A percentile compares a stretch with the other conserved stretches of the same genome.
Conservation (phyloP, 2,113 vertebrate species). For the Prolemur simus region DNA sequence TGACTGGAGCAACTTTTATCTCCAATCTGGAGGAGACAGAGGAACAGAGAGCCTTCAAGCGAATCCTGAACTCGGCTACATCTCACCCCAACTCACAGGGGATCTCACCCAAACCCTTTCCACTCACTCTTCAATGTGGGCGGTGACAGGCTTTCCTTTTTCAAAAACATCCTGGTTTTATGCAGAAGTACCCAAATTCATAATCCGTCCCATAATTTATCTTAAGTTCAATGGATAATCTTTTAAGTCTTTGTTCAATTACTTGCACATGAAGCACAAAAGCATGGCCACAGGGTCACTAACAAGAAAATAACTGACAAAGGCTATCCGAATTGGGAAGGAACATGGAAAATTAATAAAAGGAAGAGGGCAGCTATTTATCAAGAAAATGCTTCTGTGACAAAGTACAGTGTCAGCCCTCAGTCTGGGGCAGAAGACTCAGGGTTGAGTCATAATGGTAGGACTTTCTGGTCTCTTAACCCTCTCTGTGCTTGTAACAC, state of each 20-base stretch:
- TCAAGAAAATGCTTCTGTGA: not conserved
- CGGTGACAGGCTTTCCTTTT: not conserved
- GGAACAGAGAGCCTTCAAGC: not conserved
- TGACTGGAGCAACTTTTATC: constrained; percentile 95
- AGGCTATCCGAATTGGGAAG: not conserved
- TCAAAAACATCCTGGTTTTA: not conserved
- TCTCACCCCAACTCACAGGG: not conserved
- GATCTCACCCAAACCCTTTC: fast-evolving
- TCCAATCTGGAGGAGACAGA: constrained; percentile 84
- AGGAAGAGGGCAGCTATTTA: not conserved
- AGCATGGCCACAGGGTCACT: not conserved
- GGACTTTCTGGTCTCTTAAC: fast-evolving
- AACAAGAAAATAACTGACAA: not conserved
- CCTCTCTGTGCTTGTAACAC: not conserved
- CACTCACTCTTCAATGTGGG: fast-evolving
- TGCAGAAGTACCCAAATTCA: not conserved
- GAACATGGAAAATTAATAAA: not conserved
- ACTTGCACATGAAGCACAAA: not conserved
- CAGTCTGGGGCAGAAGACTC: not conserved
- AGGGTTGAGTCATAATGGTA: not conserved
- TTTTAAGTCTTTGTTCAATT: not conserved
- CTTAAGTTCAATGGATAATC: not conserved
- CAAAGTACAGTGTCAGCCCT: not conserved
- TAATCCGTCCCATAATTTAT: not conserved
- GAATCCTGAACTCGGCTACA: fast-evolving